Conservation (phyloP, 2,113 vertebrate genomes). For the Hippocampus comes region DNA sequence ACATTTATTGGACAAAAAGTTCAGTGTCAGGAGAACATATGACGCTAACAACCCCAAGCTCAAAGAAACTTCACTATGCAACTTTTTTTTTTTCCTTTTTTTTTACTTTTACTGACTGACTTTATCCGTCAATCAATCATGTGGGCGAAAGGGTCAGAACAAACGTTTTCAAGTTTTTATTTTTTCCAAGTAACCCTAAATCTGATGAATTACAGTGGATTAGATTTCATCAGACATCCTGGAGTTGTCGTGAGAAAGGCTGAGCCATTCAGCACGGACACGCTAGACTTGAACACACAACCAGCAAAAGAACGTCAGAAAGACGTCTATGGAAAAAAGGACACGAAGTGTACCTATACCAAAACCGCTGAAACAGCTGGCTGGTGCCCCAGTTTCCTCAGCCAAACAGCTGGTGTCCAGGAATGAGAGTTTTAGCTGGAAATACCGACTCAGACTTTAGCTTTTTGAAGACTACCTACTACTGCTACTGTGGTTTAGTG, state of each 20-base stretch:
- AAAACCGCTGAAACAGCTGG: constrained; percentile 35
- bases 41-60: neutral
- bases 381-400: constrained; percentile 23
- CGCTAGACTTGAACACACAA: neutral
- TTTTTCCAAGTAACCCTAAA: neutral
- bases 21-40: neutral
- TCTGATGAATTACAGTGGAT: neutral
- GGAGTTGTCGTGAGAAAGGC: neutral
- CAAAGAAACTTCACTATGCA: neutral
- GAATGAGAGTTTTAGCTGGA: constrained; percentile 66
- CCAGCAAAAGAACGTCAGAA: constrained; percentile 8
- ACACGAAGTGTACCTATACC: constrained; percentile 37
- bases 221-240: neutral
- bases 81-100: neutral
- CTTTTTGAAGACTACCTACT: constrained; percentile 33
- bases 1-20: neutral
- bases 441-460: constrained; percentile 61
- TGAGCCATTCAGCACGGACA: neutral
- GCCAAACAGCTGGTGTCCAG: constrained; percentile 70
- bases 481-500: constrained; percentile 48
- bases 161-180: neutral
- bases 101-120: neutral
- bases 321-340: constrained; percentile 12
- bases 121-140: neutral
- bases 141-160: neutral